phyloP scores from a whole-genome alignment of 2,113 vertebrate genomes.

The Coryphaenoides rupestris region DNA sequence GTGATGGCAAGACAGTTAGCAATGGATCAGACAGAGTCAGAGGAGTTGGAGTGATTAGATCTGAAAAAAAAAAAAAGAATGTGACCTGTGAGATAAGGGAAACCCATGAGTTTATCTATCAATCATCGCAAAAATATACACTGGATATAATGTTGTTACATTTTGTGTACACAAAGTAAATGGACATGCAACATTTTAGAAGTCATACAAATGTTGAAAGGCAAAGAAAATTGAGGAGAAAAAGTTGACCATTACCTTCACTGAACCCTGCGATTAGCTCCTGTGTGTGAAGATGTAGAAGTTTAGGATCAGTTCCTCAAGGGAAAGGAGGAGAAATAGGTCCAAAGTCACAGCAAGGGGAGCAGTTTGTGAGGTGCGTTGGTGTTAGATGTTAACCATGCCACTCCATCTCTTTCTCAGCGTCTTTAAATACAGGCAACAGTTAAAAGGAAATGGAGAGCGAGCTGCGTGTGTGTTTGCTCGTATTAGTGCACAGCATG shows the following conservation, averaged over 20 bases:
- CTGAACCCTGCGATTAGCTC: constrained; percentile 77
- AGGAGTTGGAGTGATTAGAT: constrained; percentile 25
- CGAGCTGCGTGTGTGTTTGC: constrained; percentile 16
- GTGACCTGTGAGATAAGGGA: constrained; percentile 14
- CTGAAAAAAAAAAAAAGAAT: constrained; percentile 22
- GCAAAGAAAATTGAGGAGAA: neutral
- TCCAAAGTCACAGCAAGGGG: constrained; percentile 25
- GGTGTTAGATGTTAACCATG: neutral
- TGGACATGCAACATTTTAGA: constrained; percentile 8
- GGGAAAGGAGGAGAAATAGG: constrained; percentile 20
- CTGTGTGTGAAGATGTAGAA: constrained; percentile 75
- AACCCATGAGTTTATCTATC: neutral
- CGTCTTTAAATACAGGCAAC: constrained; percentile 7
- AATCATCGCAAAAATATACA: neutral
- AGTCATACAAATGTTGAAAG: constrained; percentile 8
- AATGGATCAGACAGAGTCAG: constrained; percentile 78
- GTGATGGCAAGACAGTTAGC: constrained; percentile 68
- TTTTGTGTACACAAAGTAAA: neutral
- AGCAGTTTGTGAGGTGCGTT: neutral
- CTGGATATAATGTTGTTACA: too few species aligned
- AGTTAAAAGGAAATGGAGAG: constrained; percentile 13
- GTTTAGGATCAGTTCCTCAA: constrained; percentile 44
- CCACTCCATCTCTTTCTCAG: neutral
- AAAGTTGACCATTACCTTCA: constrained; percentile 74
- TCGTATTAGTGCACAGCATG: neutral